Conservation (phyloP, 1,140 invertebrate species). For the Lanistes nyassanus region DNA sequence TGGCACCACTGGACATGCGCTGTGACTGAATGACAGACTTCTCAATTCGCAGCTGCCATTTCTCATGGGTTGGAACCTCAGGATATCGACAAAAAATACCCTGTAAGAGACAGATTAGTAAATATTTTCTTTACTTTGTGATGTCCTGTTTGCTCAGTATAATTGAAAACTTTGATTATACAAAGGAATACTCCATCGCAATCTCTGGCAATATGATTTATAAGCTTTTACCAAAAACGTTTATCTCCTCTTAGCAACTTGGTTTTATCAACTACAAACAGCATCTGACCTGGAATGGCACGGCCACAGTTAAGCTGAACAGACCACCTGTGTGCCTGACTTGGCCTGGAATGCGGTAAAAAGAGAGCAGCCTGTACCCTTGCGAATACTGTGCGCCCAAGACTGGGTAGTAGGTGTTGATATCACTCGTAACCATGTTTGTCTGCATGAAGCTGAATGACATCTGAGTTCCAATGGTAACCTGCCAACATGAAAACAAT, state of each 20-base stretch:
- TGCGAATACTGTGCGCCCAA: slow-evolving; percentile 30
- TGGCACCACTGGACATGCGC: slow-evolving; percentile 25
- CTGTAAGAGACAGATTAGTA: slow-evolving; percentile 26
- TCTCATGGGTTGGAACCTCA: slow-evolving; percentile 7
- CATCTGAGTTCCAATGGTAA: slow-evolving; percentile 26
- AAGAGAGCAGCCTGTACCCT: slow-evolving; percentile 35
- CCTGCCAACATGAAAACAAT: slow-evolving; percentile 3
- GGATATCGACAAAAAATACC: slow-evolving; percentile 41
- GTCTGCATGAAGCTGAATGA: slow-evolving; percentile 16
- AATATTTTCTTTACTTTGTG: background rate
- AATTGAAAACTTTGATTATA: background rate
- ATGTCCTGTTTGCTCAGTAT: background rate
- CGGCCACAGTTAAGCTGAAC: background rate
- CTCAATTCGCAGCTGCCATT: slow-evolving; percentile 38
- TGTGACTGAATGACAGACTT: slow-evolving; percentile 44
- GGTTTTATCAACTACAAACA: background rate
- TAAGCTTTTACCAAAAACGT: background rate
- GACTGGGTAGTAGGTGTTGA: slow-evolving; percentile 39
- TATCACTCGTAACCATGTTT: slow-evolving; percentile 33
- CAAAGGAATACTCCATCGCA: background rate
- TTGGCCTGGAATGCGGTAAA: slow-evolving; percentile 37
- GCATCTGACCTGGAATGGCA: slow-evolving; percentile 7
- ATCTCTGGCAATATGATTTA: background rate
- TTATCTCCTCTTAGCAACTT: too few relatives aligned
- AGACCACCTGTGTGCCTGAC: background rate